Conservation (phyloP, 2,797 vertebrate genomes). For the Nyctibius grandis region DNA sequence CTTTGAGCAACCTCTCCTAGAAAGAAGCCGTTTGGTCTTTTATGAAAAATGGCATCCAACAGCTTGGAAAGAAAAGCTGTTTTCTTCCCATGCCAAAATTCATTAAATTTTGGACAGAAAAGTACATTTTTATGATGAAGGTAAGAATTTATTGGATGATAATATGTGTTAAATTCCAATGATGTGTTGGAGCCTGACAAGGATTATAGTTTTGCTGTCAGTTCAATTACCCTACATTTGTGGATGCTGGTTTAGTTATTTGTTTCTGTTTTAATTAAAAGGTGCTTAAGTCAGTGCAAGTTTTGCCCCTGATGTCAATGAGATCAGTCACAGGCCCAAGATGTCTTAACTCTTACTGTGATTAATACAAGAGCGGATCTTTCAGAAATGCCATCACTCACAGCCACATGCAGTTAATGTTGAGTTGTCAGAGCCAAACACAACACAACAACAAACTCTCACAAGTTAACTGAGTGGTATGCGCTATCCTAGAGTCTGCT, state of each 20-base stretch:
- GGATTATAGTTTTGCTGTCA: conserved; percentile 21
- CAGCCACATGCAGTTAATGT: neutral
- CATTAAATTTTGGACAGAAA: neutral
- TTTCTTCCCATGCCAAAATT: conserved; percentile 10
- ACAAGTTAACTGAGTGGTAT: neutral
- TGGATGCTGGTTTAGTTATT: conserved; percentile 34
- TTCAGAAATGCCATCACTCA: neutral
- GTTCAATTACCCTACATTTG: neutral
- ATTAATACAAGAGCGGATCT: neutral
- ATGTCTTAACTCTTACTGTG: neutral
- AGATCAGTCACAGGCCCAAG: neutral
- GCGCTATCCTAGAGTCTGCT: neutral
- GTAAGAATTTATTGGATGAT: neutral
- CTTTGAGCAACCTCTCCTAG: neutral
- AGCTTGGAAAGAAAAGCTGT: conserved; percentile 8
- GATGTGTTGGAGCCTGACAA: neutral
- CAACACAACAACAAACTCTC: neutral
- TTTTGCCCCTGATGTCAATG: neutral
- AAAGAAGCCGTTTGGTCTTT: neutral
- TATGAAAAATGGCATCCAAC: neutral
- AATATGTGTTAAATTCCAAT: neutral
- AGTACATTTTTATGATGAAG: neutral
- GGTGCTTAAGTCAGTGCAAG: neutral
- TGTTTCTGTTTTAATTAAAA: conserved; percentile 27
- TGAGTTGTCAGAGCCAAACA: neutral